These are phyloP conservation scores for Blastomussa wellsi DNA, from an alignment of 92 coral and sea anemone genomes.

Conservation along the genomic window DNA sequence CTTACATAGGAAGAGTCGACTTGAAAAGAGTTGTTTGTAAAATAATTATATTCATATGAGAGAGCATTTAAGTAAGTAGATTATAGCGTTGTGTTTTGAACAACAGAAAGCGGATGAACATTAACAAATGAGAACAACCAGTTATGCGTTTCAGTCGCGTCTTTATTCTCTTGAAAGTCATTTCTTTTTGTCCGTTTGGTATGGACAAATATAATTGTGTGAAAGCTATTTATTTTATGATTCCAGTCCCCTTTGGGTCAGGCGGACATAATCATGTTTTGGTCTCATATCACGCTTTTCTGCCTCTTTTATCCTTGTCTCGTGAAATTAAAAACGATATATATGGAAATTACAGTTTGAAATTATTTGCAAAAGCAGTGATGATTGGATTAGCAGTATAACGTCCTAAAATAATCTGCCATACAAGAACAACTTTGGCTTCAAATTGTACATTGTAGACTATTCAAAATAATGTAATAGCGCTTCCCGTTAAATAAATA, in stretches of 20 bases:
- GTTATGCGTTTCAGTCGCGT: not conserved
- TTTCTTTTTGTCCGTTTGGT: not conserved
- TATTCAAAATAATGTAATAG: not conserved
- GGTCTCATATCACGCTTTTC: not conserved
- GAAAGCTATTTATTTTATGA: not conserved
- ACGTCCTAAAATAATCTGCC: not conserved
- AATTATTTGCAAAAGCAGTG: not conserved
- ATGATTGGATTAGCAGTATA: not conserved
- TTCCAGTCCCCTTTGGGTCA: not conserved
- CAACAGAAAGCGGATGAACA: not conserved
- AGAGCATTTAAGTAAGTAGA: not conserved
- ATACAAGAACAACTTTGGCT: not conserved
- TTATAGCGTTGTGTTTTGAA: not conserved
- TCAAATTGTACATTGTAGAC: not conserved
- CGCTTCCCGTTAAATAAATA: not conserved
- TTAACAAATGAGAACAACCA: not conserved
- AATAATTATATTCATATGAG: not conserved
- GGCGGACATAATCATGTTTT: not conserved
- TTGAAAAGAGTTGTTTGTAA: conserved; percentile 3
- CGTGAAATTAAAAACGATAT: too few species aligned
- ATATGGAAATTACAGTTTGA: not conserved
- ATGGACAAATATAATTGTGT: not conserved
- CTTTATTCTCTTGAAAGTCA: not conserved
- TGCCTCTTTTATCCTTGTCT: not conserved
- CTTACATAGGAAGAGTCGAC: not conserved